Evolutionary conservation across 2,888 invertebrate genomes (phyloP).

Genomic region (Abrostola tripartita): DNA sequence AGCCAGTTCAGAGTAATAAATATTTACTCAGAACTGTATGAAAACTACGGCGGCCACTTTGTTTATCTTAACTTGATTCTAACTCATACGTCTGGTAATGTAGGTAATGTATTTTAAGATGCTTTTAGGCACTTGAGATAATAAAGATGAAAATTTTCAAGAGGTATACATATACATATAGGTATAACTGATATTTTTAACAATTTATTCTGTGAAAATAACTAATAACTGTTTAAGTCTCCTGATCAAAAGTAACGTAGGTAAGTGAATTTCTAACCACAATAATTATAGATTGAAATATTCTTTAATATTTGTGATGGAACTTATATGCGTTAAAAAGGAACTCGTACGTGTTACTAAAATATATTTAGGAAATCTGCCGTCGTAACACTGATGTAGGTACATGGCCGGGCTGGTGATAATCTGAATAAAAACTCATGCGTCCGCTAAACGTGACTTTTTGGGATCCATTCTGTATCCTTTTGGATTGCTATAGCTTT

Average conservation of each 20-base stretch:
- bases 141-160: too few species aligned
- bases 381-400: conserved; percentile 3
- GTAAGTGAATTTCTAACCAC: too few species aligned
- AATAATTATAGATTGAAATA: neutral
- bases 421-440: conserved; percentile 17
- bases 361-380: conserved; percentile 6
- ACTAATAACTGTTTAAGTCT: too few species aligned
- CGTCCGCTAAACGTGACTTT: conserved; percentile 34
- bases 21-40: conserved; percentile 32
- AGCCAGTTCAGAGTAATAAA: conserved; percentile 26
- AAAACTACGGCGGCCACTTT: neutral
- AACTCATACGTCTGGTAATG: neutral
- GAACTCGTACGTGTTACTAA: neutral
- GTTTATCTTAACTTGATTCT: neutral
- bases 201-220: too few species aligned
- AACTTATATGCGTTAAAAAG: too few species aligned
- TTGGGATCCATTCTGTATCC: neutral
- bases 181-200: too few species aligned
- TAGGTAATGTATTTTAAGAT: neutral
- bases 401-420: conserved; percentile 3
- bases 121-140: too few species aligned
- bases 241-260: too few species aligned
- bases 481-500: neutral
- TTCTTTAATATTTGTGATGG: neutral
- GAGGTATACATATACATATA: too few species aligned